A percentile compares a stretch with the other conserved stretches of the same genome.
These are phyloP conservation scores for Sebastes elongatus DNA, from an alignment of 2,797 vertebrate species.

Conservation along the genomic window DNA sequence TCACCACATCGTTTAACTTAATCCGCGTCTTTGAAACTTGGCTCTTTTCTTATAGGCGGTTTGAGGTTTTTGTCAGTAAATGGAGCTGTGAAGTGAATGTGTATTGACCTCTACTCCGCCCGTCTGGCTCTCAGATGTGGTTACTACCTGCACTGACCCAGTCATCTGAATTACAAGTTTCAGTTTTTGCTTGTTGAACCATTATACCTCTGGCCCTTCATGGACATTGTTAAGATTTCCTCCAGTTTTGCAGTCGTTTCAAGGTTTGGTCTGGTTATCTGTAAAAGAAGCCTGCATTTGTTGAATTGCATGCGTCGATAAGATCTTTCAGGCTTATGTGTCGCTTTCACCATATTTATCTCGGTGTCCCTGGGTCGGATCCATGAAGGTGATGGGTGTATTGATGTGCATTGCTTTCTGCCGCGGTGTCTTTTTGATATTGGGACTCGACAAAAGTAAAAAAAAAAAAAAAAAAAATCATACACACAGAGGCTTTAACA, in stretches of 20 bases:
- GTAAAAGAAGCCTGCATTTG: background rate
- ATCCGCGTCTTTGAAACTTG: constrained; percentile 32
- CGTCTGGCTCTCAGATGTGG: constrained; percentile 11
- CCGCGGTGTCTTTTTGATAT: background rate
- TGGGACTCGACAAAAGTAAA: too few relatives aligned
- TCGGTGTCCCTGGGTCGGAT: background rate
- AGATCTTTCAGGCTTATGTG: background rate
- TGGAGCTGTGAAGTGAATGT: constrained; percentile 30
- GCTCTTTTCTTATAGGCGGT: constrained; percentile 10
- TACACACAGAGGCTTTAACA: background rate
- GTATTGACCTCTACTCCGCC: constrained; percentile 24
- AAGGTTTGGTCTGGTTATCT: background rate
- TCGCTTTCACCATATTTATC: background rate
- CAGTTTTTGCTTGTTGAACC: background rate
- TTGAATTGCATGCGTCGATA: background rate
- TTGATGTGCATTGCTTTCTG: background rate
- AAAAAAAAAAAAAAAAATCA: background rate
- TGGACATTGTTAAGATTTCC: background rate
- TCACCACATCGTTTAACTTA: constrained; percentile 21
- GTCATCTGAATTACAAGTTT: constrained; percentile 5
- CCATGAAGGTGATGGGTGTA: background rate
- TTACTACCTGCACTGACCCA: background rate
- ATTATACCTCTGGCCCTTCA: background rate
- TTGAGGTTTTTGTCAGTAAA: constrained; percentile 19
- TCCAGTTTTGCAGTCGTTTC: background rate